Evolutionary conservation across 1,140 invertebrate genomes (phyloP), one percentile per base, ranked within the genome.

Genomic region (Chlorops oryzae): DNA sequence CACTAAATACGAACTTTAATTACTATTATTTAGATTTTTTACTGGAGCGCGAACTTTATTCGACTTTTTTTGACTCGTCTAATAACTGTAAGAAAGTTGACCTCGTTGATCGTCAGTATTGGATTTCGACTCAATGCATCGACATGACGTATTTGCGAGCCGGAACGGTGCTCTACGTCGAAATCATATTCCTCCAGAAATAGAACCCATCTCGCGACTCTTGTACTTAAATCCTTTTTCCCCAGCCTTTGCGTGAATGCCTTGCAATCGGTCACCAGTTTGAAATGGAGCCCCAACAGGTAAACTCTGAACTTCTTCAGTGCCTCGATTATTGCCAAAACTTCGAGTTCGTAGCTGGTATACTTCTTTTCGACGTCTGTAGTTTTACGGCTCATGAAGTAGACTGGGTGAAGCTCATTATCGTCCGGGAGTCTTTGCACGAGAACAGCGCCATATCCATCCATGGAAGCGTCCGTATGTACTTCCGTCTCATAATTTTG

Each of bases 331-430:
- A 80, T 61, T 0, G 65, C 63, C 13, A 66, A 46, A 2, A 81
- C 65, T 51, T 74, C 69, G 2, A 74, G 24, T 42, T 73, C 65
- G 51, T 69, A 73, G 15, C 61, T 70, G 9, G 56, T 56, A 45
- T 65, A 73, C 17, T 58, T 59, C 7, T 43, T 47, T 54, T 74
- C 65, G 5, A 57, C 46, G 10, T 64, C 52, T 7, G 48, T 51
- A 6, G 67, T 70, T 25, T 50, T 55, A 56, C 77, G 76, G 65
- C 59, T 72, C 65, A 59, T 63, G 50, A 59, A 61, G 53, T 70
- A 63, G 45, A 72, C 51, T 52, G 68, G 65, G 74, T 72, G 80
- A 55, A 78, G 69, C 43, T 62, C 54, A 50, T 68, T 61, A 28
- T 70, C 57, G 0, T 57, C 41, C 6, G 53, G 37, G 3, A 39